These are phyloP conservation scores for Menidia beryllina DNA, from an alignment of 2,113 vertebrate species.

Conservation along the genomic window DNA sequence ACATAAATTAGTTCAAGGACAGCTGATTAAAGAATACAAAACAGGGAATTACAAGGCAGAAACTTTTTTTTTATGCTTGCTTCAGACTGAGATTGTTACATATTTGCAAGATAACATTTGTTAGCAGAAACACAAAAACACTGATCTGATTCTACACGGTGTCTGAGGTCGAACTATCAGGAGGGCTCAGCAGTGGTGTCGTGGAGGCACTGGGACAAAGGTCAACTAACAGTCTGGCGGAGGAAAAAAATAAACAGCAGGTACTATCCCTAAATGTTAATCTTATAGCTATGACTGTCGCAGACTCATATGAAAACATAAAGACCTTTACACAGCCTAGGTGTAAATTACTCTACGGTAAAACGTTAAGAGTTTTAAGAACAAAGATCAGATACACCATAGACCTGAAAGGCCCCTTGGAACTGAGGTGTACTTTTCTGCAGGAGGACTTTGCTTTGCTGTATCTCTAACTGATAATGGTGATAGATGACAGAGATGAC, in stretches of 20 bases:
- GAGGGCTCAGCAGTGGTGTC: constrained; percentile 16
- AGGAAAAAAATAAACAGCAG: not conserved
- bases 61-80: not conserved
- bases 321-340: no score
- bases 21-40: not conserved
- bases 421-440: not conserved
- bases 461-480: not conserved
- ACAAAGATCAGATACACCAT: constrained; percentile 2
- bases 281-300: not conserved
- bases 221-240: constrained; percentile 14
- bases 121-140: constrained; percentile 38
- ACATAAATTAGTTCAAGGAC: constrained; percentile 1
- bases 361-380: no score
- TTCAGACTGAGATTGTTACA: not conserved
- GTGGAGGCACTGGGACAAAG: constrained; percentile 58
- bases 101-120: constrained; percentile 25
- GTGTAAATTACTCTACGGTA: not conserved
- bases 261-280: not conserved
- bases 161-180: constrained; percentile 6
- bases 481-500: not conserved
- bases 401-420: not conserved
- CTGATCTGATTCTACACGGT: constrained; percentile 9
- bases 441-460: not conserved
- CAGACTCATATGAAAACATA: not conserved
- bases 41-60: not conserved